Percentiles rank a stretch among this genome's conserved stretches.
These are phyloP conservation scores for Catocala sponsa DNA, from an alignment of 2,888 invertebrate species.

Conservation along the genomic window DNA sequence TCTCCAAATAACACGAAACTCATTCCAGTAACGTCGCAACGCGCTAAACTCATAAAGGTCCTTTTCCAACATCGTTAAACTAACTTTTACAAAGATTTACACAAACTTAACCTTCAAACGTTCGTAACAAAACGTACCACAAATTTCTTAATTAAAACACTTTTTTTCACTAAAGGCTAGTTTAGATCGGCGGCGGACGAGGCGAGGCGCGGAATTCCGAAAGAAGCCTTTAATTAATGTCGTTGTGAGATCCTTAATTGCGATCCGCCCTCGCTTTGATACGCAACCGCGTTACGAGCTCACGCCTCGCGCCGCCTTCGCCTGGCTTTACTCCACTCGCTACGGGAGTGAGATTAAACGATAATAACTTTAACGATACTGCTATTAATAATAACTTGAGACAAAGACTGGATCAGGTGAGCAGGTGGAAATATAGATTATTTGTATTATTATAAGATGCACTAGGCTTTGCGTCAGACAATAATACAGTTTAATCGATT, in stretches of 20 bases:
- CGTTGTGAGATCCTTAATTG: conserved; percentile 81
- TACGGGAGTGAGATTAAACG: conserved; percentile 28
- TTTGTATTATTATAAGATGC: not conserved
- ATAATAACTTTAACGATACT: conserved; percentile 37
- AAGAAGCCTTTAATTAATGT: conserved; percentile 82
- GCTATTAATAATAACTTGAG: conserved; percentile 29
- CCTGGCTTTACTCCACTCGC: conserved; percentile 2
- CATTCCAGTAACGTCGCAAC: not conserved
- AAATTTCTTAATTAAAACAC: conserved; percentile 81
- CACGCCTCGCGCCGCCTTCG: conserved; percentile 25
- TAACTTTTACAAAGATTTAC: conserved; percentile 28
- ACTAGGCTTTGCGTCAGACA: not conserved
- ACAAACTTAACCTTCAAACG: conserved; percentile 34
- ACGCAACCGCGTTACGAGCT: conserved; percentile 47
- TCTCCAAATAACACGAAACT: not conserved
- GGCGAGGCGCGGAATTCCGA: conserved; percentile 56
- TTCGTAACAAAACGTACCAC: conserved; percentile 52
- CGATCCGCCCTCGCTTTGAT: conserved; percentile 74
- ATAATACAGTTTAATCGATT: too few relatives aligned
- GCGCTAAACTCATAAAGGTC: conserved; percentile 7
- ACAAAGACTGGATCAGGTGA: not conserved
- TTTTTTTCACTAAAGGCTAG: conserved; percentile 77
- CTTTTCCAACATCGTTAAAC: conserved; percentile 16
- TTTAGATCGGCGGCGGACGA: conserved; percentile 64
- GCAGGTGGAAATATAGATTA: not conserved